phyloP scores from a whole-genome alignment of 2,888 invertebrate genomes.

The Germaria angustata region DNA sequence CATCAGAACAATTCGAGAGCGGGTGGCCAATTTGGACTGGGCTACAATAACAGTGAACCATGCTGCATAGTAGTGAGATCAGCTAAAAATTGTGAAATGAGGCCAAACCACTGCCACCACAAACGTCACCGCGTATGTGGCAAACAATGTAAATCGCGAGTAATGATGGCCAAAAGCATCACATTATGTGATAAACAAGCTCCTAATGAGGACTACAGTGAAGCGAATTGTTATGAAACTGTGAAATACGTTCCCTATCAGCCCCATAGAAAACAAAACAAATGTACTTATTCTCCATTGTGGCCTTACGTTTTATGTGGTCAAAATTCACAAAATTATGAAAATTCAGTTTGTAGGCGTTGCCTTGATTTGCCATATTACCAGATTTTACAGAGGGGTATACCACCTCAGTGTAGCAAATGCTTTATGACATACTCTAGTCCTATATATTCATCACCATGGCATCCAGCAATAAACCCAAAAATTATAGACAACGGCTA shows the following conservation, averaged over 20 bases:
- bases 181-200: slow-evolving; percentile 67
- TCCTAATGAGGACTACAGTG: slow-evolving; percentile 56
- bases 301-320: slow-evolving; percentile 72
- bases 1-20: slow-evolving; percentile 74
- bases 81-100: slow-evolving; percentile 68
- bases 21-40: slow-evolving; percentile 78
- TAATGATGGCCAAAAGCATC: slow-evolving; percentile 73
- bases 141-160: slow-evolving; percentile 73
- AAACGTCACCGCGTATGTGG: slow-evolving; percentile 75
- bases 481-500: slow-evolving; percentile 1
- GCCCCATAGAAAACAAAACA: slow-evolving; percentile 35
- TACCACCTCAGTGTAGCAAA: slow-evolving; percentile 69
- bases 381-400: slow-evolving; percentile 68
- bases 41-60: slow-evolving; percentile 75
- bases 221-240: slow-evolving; percentile 69
- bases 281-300: slow-evolving; percentile 60
- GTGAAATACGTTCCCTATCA: slow-evolving; percentile 72
- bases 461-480: neutral
- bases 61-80: slow-evolving; percentile 75
- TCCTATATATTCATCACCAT: slow-evolving; percentile 34
- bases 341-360: slow-evolving; percentile 60
- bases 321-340: neutral
- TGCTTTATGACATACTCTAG: slow-evolving; percentile 61
- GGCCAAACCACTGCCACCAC: slow-evolving; percentile 53
- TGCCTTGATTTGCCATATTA: slow-evolving; percentile 70